Conservation (phyloP, 92 coral and sea anemone species). For the Montipora capitata region DNA sequence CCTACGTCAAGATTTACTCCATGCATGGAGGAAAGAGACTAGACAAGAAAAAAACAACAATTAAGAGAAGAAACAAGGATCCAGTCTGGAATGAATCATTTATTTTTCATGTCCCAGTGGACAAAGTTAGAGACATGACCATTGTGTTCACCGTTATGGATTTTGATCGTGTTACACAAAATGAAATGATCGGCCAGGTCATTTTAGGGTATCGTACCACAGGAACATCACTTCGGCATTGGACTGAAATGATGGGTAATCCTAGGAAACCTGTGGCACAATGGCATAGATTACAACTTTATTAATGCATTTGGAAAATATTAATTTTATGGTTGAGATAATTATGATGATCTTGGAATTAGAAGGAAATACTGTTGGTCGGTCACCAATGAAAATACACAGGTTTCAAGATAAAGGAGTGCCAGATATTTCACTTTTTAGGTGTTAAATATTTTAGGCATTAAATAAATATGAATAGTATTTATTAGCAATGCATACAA, state of each 20-base stretch:
- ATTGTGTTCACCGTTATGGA: slow-evolving; percentile 98
- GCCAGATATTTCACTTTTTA: no score
- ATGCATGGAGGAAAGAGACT: slow-evolving; percentile 88
- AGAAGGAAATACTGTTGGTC: not conserved
- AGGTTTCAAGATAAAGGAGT: not conserved
- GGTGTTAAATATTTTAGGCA: not conserved
- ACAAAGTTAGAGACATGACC: slow-evolving; percentile 92
- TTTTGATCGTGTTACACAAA: slow-evolving; percentile 96
- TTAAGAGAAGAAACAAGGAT: slow-evolving; percentile 90
- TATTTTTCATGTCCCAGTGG: slow-evolving; percentile 92
- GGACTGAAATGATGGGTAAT: slow-evolving; percentile 99
- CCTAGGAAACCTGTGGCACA: slow-evolving; percentile 97
- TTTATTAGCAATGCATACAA: not conserved
- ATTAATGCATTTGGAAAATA: slow-evolving; percentile 18
- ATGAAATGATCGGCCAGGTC: slow-evolving; percentile 96
- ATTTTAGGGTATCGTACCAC: slow-evolving; percentile 95
- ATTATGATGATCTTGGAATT: not conserved
- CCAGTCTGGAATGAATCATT: slow-evolving; percentile 99
- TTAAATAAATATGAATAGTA: not conserved
- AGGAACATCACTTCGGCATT: slow-evolving; percentile 95
- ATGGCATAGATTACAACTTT: slow-evolving; percentile 92
- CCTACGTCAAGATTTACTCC: slow-evolving; percentile 96
- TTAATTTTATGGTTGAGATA: not conserved
- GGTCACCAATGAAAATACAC: no score
- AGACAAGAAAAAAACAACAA: slow-evolving; percentile 98